Percentiles rank a stretch among this genome's conserved stretches.
phyloP scores from a whole-genome alignment of 1,140 invertebrate species.

The Heliconius nattereri region DNA sequence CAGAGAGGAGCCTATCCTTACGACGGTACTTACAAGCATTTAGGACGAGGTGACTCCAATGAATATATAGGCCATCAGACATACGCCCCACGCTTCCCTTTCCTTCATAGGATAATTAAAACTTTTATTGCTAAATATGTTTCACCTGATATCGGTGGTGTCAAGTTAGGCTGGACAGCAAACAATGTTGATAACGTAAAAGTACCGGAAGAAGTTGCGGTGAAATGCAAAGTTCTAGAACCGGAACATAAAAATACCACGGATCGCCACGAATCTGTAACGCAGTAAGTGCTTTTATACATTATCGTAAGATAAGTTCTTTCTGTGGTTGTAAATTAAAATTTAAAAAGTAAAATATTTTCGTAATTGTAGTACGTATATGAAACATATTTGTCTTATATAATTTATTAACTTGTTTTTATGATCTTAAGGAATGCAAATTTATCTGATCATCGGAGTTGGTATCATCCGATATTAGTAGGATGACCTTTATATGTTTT shows the following conservation, averaged over 20 bases:
- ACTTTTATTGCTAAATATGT: slow-evolving; percentile 59
- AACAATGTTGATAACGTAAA: slow-evolving; percentile 54
- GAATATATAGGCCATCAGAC: slow-evolving; percentile 59
- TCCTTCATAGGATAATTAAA: slow-evolving; percentile 62
- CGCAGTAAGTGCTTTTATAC: slow-evolving; percentile 57
- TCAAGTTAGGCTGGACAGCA: slow-evolving; percentile 53
- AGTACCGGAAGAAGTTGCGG: slow-evolving; percentile 53
- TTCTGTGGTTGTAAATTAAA: too few relatives aligned
- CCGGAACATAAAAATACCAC: slow-evolving; percentile 45
- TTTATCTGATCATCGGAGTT: slow-evolving; percentile 19
- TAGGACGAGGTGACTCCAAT: slow-evolving; percentile 54
- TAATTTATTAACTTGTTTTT: slow-evolving; percentile 31
- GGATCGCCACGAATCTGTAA: slow-evolving; percentile 59
- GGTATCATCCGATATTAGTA: slow-evolving; percentile 29
- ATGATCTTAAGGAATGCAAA: slow-evolving; percentile 34
- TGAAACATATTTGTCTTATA: not conserved
- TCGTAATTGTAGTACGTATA: not conserved
- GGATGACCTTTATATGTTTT: slow-evolving; percentile 47
- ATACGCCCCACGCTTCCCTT: slow-evolving; percentile 66
- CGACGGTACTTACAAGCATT: slow-evolving; percentile 78
- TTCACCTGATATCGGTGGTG: slow-evolving; percentile 56
- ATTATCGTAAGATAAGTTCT: not conserved
- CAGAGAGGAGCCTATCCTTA: slow-evolving; percentile 63
- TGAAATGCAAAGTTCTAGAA: slow-evolving; percentile 63
- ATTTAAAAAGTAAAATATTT: not conserved